Conservation (phyloP, 2,113 vertebrate genomes). For the Phaethornis superciliosus region DNA sequence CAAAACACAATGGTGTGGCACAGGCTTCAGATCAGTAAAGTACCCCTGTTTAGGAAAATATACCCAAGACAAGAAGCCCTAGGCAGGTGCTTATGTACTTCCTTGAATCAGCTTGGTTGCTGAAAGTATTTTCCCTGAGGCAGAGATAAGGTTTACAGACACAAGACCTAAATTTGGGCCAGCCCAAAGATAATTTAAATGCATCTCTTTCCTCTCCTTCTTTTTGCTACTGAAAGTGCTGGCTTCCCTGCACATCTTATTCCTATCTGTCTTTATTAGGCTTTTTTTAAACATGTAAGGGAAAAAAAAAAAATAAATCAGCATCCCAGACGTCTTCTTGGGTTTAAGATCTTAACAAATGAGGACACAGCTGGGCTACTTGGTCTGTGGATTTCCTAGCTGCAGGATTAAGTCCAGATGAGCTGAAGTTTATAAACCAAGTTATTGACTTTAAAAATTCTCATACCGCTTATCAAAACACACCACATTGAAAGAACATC, state of each 20-base stretch:
- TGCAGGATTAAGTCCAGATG: slow-evolving; percentile 66
- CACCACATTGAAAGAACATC: slow-evolving; percentile 58
- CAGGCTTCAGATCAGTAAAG: slow-evolving; percentile 20
- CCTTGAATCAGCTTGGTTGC: slow-evolving; percentile 31
- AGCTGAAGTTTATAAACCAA: slow-evolving; percentile 68
- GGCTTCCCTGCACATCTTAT: background rate
- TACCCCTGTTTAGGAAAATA: slow-evolving; percentile 40
- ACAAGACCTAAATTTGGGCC: slow-evolving; percentile 25
- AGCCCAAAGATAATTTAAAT: slow-evolving; percentile 43
- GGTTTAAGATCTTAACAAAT: slow-evolving; percentile 73
- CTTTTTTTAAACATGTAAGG: slow-evolving; percentile 20
- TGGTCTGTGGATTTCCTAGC: slow-evolving; percentile 65
- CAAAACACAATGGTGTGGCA: background rate
- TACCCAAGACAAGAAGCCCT: slow-evolving; percentile 16
- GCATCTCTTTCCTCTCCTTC: background rate
- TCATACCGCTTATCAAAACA: slow-evolving; percentile 66
- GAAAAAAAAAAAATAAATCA: slow-evolving; percentile 8
- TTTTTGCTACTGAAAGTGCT: background rate
- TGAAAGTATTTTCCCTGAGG: slow-evolving; percentile 18
- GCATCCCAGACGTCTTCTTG: slow-evolving; percentile 33
- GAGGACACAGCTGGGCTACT: slow-evolving; percentile 67
- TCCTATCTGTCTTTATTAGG: slow-evolving; percentile 46
- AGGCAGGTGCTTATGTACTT: slow-evolving; percentile 36
- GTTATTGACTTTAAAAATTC: slow-evolving; percentile 71
- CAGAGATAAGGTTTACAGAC: slow-evolving; percentile 43